phyloP scores from a whole-genome alignment of 2,888 invertebrate species.

The Lymantria monacha region DNA sequence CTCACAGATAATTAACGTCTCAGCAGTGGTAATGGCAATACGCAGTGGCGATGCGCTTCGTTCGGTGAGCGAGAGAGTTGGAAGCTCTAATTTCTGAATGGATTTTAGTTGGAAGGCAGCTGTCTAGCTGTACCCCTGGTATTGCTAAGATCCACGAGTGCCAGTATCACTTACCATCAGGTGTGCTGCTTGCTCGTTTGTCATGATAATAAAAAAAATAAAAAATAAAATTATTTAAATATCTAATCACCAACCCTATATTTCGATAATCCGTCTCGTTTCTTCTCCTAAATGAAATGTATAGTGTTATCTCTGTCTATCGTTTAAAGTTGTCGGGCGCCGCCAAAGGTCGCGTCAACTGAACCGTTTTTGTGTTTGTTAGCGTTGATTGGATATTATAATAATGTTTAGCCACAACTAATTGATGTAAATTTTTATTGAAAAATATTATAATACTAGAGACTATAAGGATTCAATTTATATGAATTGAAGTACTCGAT shows the following conservation, averaged over 20 bases:
- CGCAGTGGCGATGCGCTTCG: too few relatives aligned
- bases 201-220: too few relatives aligned
- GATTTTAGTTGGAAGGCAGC: too few relatives aligned
- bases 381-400: constrained; percentile 68
- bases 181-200: too few relatives aligned
- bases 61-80: too few relatives aligned
- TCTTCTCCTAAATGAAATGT: constrained; percentile 21
- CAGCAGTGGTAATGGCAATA: too few relatives aligned
- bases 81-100: too few relatives aligned
- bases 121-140: too few relatives aligned
- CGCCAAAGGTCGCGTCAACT: constrained; percentile 74
- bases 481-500: background rate
- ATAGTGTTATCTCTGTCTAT: constrained; percentile 36
- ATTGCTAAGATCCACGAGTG: too few relatives aligned
- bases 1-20: too few relatives aligned
- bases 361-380: constrained; percentile 56
- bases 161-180: too few relatives aligned
- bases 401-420: constrained; percentile 74
- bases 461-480: constrained; percentile 25
- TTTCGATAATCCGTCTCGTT: constrained; percentile 15
- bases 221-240: background rate
- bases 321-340: constrained; percentile 55
- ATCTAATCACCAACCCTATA: constrained; percentile 22
- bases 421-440: constrained; percentile 79
- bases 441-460: constrained; percentile 54